Evolutionary conservation across 2,113 vertebrate genomes (phyloP).

Genomic region (Urocolius indicus): DNA sequence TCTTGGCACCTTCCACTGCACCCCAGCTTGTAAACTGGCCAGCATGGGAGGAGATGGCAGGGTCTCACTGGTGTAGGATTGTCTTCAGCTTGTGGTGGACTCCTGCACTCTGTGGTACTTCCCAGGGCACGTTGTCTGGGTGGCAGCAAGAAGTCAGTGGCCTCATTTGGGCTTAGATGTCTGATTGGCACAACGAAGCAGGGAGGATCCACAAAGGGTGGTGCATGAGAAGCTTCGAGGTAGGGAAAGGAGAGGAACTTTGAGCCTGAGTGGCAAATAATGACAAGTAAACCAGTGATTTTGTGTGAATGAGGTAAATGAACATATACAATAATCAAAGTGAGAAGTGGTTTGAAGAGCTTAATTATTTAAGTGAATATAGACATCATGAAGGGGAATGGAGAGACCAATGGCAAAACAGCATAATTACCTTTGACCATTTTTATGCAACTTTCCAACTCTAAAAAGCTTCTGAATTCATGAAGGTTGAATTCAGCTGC

Average conservation of each 20-base stretch:
- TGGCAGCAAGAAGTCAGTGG: background rate
- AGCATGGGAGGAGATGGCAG: accelerated
- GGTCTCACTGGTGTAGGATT: background rate
- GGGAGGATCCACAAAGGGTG: accelerated
- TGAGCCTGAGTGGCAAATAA: accelerated
- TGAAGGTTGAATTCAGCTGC: background rate
- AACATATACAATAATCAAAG: background rate
- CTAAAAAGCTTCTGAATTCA: background rate
- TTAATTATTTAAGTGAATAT: background rate
- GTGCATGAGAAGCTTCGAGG: accelerated
- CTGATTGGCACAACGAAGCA: accelerated
- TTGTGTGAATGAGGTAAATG: background rate
- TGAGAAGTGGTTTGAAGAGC: background rate
- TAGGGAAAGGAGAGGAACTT: background rate
- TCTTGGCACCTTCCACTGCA: background rate
- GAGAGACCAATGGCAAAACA: background rate
- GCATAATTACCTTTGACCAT: background rate
- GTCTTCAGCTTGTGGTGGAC: background rate
- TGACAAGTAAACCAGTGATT: background rate
- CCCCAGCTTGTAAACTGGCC: background rate
- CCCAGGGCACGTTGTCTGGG: background rate
- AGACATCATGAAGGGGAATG: accelerated
- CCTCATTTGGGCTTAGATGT: background rate
- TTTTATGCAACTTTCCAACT: background rate
- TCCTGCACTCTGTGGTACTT: background rate